phyloP scores from a whole-genome alignment of 2,888 invertebrate species.

The Anoncus sp. region DNA sequence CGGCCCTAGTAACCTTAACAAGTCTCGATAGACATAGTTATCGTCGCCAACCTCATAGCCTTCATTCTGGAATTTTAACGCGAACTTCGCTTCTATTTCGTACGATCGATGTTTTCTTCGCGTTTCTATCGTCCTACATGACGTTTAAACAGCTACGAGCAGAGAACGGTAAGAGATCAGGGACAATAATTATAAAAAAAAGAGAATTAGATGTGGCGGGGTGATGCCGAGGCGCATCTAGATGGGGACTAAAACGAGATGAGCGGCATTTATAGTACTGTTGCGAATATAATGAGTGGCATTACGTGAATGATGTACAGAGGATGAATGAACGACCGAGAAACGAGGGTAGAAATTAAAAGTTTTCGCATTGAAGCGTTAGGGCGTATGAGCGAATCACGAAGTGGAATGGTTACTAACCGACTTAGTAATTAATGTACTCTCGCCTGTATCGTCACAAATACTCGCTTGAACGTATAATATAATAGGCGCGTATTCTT shows the following conservation, averaged over 20 bases:
- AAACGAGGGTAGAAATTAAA: conserved; percentile 8
- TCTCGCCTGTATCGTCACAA: conserved; percentile 7
- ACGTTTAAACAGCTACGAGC: too few species aligned
- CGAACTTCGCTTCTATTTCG: conserved; percentile 31
- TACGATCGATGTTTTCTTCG: conserved; percentile 18
- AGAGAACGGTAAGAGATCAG: not conserved
- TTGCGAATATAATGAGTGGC: not conserved
- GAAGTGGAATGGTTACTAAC: conserved; percentile 18
- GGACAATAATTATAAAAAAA: conserved; percentile 2
- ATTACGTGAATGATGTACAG: not conserved
- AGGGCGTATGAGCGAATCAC: conserved; percentile 7
- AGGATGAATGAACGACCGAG: not conserved
- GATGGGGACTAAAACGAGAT: not conserved
- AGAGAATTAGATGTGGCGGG: not conserved
- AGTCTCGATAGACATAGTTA: not conserved
- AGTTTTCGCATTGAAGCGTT: too few species aligned
- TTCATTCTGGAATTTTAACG: conserved; percentile 37
- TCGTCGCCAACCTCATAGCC: conserved; percentile 10
- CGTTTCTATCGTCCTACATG: too few species aligned
- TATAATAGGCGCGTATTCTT: conserved; percentile 42
- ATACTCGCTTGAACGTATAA: conserved; percentile 15
- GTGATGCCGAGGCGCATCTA: too few species aligned
- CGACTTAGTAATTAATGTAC: conserved; percentile 27
- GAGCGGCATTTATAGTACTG: conserved; percentile 9
- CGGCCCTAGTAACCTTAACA: conserved; percentile 25